Conservation (phyloP, 92 coral and sea anemone genomes). For the Epizoanthus rinbou region DNA sequence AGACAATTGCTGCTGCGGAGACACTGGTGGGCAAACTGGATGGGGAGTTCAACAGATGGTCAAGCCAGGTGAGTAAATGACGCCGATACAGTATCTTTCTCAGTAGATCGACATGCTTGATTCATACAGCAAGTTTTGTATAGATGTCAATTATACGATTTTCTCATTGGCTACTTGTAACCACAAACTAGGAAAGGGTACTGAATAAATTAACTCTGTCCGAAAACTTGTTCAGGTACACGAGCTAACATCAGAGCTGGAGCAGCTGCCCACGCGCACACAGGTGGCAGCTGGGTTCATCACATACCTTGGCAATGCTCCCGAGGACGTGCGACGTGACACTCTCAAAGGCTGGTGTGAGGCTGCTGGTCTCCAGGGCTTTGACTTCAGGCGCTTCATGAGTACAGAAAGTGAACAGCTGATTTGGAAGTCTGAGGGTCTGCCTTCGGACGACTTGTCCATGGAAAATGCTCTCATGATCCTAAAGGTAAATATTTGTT, state of each 20-base stretch:
- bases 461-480: conserved; percentile 99
- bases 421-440: conserved; percentile 97
- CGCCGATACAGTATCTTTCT: background rate
- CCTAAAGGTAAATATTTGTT: conserved; percentile 67
- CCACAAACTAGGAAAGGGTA: too few species aligned
- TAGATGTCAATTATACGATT: background rate
- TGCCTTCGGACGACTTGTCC: conserved; percentile 97
- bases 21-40: conserved; percentile 96
- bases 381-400: conserved; percentile 98
- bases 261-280: conserved; percentile 94
- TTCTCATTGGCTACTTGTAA: background rate
- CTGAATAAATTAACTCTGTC: too few species aligned
- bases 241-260: conserved; percentile 94
- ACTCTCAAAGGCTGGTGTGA: conserved; percentile 95
- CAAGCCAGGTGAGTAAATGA: conserved; percentile 79
- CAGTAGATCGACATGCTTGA: too few species aligned
- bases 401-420: conserved; percentile 99
- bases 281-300: conserved; percentile 98
- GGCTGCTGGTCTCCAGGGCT: conserved; percentile 84
- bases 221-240: conserved; percentile 82
- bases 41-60: conserved; percentile 98
- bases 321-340: conserved; percentile 93
- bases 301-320: conserved; percentile 96
- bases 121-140: too few species aligned
- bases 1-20: conserved; percentile 97